Evolutionary conservation across 2,888 invertebrate species (phyloP).

Genomic region (Prionchulus punctatus): DNA sequence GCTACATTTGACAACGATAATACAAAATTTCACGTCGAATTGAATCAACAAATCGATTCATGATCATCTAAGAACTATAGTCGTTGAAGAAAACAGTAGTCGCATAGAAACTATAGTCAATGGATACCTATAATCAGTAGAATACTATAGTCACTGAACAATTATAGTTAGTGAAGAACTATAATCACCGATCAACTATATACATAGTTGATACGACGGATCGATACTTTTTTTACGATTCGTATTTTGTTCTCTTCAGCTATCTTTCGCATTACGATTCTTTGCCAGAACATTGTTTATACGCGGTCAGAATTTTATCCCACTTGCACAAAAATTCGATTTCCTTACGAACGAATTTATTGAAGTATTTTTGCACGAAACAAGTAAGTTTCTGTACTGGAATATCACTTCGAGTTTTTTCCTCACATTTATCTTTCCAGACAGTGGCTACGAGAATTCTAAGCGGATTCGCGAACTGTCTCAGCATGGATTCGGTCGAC

Average conservation of each 20-base stretch:
- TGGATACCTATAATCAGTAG: no score
- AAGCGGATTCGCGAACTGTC: neutral
- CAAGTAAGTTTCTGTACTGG: neutral
- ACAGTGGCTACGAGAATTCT: neutral
- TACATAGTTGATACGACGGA: no score
- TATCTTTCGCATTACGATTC: neutral
- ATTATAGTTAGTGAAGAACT: no score
- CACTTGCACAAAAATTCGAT: conserved; percentile 7
- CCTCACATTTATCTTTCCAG: neutral
- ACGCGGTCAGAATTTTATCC: neutral
- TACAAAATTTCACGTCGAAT: no score
- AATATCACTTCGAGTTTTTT: neutral
- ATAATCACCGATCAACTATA: no score
- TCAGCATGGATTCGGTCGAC: neutral
- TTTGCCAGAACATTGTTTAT: neutral
- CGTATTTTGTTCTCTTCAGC: neutral
- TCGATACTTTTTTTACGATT: neutral
- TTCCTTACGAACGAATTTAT: neutral
- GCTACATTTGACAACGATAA: no score
- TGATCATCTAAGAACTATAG: no score
- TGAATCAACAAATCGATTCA: no score
- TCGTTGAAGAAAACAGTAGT: no score
- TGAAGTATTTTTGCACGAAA: neutral
- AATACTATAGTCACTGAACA: no score
- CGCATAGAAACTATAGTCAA: neutral